Conservation (phyloP, 2,113 vertebrate species). For the Rhea pennata region DNA sequence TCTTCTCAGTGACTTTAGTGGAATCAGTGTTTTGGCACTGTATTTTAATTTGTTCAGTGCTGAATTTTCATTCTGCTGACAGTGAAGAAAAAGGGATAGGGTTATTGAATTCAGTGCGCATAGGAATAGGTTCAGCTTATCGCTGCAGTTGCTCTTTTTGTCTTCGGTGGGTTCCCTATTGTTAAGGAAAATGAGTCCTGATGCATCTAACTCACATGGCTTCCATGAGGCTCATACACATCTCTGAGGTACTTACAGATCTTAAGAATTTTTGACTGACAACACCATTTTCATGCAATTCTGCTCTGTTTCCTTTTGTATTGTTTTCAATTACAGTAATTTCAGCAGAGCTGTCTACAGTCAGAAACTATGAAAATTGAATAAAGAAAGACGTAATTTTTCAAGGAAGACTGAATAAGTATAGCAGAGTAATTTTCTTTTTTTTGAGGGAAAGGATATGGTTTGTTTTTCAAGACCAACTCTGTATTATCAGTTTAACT, state of each 20-base stretch:
- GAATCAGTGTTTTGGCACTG: background rate
- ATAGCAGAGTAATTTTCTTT: background rate
- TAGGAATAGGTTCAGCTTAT: background rate
- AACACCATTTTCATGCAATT: background rate
- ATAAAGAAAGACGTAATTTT: constrained; percentile 7
- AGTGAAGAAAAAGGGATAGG: background rate
- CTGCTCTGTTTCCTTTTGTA: constrained; percentile 2
- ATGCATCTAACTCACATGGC: background rate
- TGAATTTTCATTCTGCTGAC: background rate
- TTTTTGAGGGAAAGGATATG: background rate
- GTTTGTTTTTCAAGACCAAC: background rate
- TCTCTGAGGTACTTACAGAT: background rate
- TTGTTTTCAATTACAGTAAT: constrained; percentile 21
- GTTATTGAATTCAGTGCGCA: background rate
- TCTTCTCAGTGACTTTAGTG: accelerated
- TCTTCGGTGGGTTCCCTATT: background rate
- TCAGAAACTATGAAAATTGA: background rate
- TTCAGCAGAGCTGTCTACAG: background rate
- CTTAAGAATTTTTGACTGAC: background rate
- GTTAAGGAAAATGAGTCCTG: background rate
- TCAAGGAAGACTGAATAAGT: background rate
- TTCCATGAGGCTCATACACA: background rate
- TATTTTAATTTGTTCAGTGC: background rate
- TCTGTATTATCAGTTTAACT: constrained; percentile 14
- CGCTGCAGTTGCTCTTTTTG: background rate